Conservation (phyloP, 2,888 invertebrate genomes). For the Aquatica leii region DNA sequence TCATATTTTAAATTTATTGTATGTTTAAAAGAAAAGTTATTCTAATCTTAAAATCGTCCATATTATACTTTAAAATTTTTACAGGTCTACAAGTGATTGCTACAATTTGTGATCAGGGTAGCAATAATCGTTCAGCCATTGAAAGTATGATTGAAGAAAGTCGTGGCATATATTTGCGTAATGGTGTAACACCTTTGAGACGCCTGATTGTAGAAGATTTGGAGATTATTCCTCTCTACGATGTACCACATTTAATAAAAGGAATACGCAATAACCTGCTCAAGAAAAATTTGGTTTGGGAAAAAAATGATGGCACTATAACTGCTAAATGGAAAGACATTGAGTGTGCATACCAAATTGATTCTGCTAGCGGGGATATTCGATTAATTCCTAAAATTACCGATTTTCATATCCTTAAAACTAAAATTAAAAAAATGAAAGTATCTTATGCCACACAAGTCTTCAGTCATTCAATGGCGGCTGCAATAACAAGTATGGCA, state of each 20-base stretch:
- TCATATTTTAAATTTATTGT: too few species aligned
- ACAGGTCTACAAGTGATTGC: background rate
- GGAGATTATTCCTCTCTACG: too few species aligned
- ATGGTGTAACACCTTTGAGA: too few species aligned
- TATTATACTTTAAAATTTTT: background rate
- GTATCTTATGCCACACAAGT: conserved; percentile 3
- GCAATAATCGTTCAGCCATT: background rate
- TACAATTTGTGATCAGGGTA: conserved; percentile 8
- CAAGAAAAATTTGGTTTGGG: too few species aligned
- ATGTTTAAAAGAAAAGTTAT: too few species aligned
- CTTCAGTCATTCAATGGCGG: conserved; percentile 6
- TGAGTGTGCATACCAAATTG: too few species aligned
- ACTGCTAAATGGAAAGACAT: background rate
- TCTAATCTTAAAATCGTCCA: too few species aligned
- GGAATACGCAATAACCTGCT: too few species aligned
- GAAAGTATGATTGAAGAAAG: background rate
- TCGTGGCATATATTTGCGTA: too few species aligned
- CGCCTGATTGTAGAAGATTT: too few species aligned
- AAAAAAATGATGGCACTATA: background rate
- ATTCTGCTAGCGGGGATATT: too few species aligned
- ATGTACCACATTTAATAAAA: too few species aligned
- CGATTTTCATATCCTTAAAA: background rate
- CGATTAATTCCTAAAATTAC: background rate
- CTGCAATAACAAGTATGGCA: conserved; percentile 5
- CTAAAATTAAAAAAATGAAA: background rate